Evolutionary conservation across 2,888 invertebrate genomes (phyloP).

Genomic region (Notodonta dromedarius): DNA sequence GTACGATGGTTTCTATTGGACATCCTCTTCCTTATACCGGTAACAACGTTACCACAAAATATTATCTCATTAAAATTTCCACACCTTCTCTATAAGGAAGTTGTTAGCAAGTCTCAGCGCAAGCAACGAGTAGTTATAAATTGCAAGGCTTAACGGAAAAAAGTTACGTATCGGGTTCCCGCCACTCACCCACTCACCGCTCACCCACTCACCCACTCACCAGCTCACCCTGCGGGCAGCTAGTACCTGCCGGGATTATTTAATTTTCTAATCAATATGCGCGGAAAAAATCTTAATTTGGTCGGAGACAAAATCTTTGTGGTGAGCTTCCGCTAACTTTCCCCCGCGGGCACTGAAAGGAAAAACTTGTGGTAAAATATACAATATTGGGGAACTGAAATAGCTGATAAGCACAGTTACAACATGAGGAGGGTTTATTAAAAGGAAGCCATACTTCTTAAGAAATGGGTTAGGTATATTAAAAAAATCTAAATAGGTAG

Average conservation of each 20-base stretch:
- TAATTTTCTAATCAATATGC: constrained; percentile 46
- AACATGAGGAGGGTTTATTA: neutral
- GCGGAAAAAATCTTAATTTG: constrained; percentile 31
- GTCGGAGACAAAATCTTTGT: constrained; percentile 33
- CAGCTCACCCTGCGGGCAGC: constrained; percentile 26
- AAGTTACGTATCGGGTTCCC: constrained; percentile 52
- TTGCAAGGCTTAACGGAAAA: constrained; percentile 54
- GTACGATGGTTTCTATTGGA: too few relatives aligned
- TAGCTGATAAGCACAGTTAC: neutral
- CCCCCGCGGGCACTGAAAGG: constrained; percentile 16
- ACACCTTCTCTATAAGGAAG: constrained; percentile 18
- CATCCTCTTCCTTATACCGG: neutral
- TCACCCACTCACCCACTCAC: neutral
- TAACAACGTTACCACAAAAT: neutral
- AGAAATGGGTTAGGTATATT: too few relatives aligned
- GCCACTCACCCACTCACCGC: constrained; percentile 22
- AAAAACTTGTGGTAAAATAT: constrained; percentile 17
- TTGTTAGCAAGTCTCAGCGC: constrained; percentile 26
- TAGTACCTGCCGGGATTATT: constrained; percentile 30
- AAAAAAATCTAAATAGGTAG: too few relatives aligned
- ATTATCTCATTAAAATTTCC: constrained; percentile 16
- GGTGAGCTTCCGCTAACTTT: constrained; percentile 23
- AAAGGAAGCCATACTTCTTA: neutral
- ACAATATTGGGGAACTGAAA: constrained; percentile 29
- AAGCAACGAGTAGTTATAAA: constrained; percentile 49